A percentile compares a stretch with the other conserved stretches of the same genome.
Evolutionary conservation across 2,888 invertebrate species (phyloP).

Genomic region (Cybosia mesomella): DNA sequence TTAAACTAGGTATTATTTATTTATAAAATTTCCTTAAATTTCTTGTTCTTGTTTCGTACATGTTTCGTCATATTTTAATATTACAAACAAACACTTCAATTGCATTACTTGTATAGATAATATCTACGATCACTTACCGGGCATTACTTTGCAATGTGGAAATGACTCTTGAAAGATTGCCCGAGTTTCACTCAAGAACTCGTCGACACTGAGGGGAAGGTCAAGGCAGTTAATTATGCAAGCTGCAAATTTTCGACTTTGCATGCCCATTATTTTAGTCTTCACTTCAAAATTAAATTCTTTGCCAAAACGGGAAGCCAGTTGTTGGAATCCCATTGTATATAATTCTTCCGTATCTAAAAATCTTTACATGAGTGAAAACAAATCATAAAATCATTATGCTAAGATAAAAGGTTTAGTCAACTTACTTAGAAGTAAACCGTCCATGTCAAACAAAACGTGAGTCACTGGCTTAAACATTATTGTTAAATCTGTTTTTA

Average conservation of each 20-base stretch:
- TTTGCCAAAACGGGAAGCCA: conserved; percentile 90
- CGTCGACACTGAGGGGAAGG: conserved; percentile 89
- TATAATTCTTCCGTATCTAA: conserved; percentile 94
- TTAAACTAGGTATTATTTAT: no score
- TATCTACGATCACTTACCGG: conserved; percentile 85
- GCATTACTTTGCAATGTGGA: conserved; percentile 88
- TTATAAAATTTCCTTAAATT: no score
- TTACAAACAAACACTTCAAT: no score
- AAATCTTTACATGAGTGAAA: conserved; percentile 34
- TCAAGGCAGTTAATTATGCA: conserved; percentile 87
- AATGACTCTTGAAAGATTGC: conserved; percentile 87
- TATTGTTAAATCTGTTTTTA: conserved; percentile 39
- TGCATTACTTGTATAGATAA: no score
- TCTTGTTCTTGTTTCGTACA: no score
- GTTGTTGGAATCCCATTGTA: conserved; percentile 90
- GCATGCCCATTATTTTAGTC: conserved; percentile 90
- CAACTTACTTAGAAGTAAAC: conserved; percentile 77
- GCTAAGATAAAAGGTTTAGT: not conserved
- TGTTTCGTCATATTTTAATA: no score
- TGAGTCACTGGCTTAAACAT: conserved; percentile 71
- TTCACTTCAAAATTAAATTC: conserved; percentile 93
- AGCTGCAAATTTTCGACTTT: conserved; percentile 87
- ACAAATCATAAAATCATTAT: not conserved
- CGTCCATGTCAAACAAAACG: conserved; percentile 83
- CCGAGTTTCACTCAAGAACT: conserved; percentile 88